Evolutionary conservation across 2,888 invertebrate genomes (phyloP).

Genomic region (Rhodophaea formosa): DNA sequence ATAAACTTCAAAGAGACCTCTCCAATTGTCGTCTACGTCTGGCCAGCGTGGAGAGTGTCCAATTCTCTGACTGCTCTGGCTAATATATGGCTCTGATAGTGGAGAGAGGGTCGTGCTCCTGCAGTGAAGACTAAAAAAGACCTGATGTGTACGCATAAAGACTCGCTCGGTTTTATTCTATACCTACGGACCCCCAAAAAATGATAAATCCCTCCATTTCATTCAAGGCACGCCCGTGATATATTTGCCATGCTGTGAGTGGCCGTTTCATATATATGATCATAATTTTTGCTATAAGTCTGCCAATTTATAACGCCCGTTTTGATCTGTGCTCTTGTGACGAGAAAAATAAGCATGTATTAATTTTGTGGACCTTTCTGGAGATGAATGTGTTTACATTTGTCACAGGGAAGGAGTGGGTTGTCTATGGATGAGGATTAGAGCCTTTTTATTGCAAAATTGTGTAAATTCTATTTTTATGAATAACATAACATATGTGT

Average conservation of each 20-base stretch:
- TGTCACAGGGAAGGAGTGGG: background rate
- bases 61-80: no score
- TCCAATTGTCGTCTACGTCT: no score
- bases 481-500: background rate
- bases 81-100: no score
- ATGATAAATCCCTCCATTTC: conserved; percentile 16
- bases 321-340: conserved; percentile 3
- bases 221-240: conserved; percentile 19
- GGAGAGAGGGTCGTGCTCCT: no score
- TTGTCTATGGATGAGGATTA: background rate
- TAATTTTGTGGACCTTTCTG: conserved; percentile 5
- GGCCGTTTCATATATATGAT: background rate
- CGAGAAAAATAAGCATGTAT: conserved; percentile 8
- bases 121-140: no score
- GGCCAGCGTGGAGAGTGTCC: no score
- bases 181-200: conserved; percentile 5
- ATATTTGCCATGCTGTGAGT: conserved; percentile 15
- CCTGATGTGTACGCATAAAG: background rate
- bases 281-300: conserved; percentile 15
- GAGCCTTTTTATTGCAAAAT: background rate
- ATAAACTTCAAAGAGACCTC: no score
- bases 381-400: background rate
- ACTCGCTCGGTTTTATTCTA: background rate
- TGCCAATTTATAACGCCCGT: conserved; percentile 1
- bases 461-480: background rate